These are phyloP conservation scores for Deroplatys truncata DNA, from an alignment of 2,888 invertebrate genomes.

Conservation along the genomic window DNA sequence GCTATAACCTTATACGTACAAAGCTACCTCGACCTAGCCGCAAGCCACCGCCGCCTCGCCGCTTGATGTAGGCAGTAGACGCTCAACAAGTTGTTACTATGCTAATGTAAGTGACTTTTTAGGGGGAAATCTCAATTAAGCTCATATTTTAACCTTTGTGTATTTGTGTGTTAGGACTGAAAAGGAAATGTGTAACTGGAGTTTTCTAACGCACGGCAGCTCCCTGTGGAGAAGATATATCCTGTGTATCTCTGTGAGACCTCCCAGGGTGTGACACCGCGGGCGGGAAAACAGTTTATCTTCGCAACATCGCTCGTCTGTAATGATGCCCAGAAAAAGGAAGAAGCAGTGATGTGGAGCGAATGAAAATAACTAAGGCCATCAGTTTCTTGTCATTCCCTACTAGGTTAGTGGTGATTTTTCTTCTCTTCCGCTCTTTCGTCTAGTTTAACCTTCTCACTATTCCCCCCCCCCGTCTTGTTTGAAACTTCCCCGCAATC, in stretches of 20 bases:
- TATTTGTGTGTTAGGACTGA: no score
- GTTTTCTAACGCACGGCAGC: neutral
- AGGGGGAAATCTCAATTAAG: no score
- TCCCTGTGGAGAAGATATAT: neutral
- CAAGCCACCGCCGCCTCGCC: no score
- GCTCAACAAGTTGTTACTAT: no score
- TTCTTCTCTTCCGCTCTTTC: neutral
- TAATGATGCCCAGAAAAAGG: neutral
- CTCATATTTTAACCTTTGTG: no score
- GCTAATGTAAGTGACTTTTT: no score
- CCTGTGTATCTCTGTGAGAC: neutral
- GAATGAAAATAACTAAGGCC: neutral
- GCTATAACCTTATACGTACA: no score
- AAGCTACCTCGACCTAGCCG: no score
- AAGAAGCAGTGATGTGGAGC: neutral
- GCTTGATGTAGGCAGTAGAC: no score
- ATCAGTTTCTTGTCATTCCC: neutral
- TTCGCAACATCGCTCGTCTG: neutral
- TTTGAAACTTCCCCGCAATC: neutral
- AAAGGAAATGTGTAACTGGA: neutral
- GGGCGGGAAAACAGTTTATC: neutral
- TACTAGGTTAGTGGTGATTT: neutral
- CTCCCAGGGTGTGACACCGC: neutral
- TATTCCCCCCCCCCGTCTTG: neutral
- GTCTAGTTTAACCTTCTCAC: neutral